Conservation (phyloP, 2,888 invertebrate species). For the Fragum sueziense region DNA sequence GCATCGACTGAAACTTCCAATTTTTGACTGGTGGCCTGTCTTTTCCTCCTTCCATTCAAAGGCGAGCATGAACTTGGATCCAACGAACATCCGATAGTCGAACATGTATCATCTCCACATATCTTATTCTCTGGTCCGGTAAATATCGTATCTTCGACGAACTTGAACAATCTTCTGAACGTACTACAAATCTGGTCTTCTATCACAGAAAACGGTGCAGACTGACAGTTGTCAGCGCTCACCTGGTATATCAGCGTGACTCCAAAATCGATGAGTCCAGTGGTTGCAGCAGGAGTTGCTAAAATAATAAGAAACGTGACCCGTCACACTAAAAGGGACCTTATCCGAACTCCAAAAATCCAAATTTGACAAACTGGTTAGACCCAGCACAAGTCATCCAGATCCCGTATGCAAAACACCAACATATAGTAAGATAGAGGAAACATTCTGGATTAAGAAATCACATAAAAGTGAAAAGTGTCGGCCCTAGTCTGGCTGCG, state of each 20-base stretch:
- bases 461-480: too few species aligned
- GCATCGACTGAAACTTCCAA: background rate
- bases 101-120: background rate
- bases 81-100: background rate
- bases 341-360: too few species aligned
- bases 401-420: too few species aligned
- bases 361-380: too few species aligned
- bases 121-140: background rate
- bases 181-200: background rate
- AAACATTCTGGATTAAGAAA: too few species aligned
- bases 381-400: too few species aligned
- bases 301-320: too few species aligned
- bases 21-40: background rate
- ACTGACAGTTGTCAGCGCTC: background rate
- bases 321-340: too few species aligned
- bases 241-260: background rate
- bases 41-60: background rate
- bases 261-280: background rate
- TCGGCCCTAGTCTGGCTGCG: too few species aligned
- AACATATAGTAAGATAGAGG: too few species aligned
- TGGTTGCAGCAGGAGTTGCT: background rate
- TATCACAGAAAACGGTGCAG: background rate
- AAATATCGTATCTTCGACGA: background rate
- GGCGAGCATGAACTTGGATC: background rate
- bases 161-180: background rate